Percentiles rank a stretch among this genome's conserved stretches.
Evolutionary conservation across 1,140 invertebrate species (phyloP).

Genomic region (Proctacanthus coquilletti): DNA sequence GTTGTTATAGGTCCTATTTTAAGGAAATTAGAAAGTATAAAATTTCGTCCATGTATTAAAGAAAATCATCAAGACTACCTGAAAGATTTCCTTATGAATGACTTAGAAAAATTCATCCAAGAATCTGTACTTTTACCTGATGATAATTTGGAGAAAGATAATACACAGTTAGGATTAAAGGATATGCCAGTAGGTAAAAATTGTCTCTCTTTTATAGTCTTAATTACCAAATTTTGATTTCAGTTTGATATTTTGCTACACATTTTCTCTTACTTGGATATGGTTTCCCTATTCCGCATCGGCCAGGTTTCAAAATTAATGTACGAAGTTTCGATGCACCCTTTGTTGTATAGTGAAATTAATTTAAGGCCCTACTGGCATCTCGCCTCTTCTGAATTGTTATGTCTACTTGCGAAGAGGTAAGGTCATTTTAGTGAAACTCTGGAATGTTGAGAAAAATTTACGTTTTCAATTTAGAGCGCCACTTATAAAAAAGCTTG

Average conservation of each 20-base stretch:
- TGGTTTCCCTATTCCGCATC: slow-evolving; percentile 56
- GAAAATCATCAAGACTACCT: slow-evolving; percentile 14
- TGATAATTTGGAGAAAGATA: slow-evolving; percentile 1
- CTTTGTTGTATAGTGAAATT: slow-evolving; percentile 58
- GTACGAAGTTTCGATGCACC: slow-evolving; percentile 55
- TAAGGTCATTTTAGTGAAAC: too few relatives aligned
- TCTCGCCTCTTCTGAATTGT: slow-evolving; percentile 35
- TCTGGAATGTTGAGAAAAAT: slow-evolving; percentile 31
- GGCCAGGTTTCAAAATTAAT: slow-evolving; percentile 62
- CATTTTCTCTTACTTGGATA: slow-evolving; percentile 51
- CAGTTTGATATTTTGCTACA: slow-evolving; percentile 35
- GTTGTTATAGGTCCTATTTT: slow-evolving; percentile 17
- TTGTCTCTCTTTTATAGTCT: slow-evolving; percentile 9
- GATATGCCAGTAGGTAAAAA: slow-evolving; percentile 17
- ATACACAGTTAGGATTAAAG: slow-evolving; percentile 7
- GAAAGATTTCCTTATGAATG: slow-evolving; percentile 26
- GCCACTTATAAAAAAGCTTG: slow-evolving; percentile 55
- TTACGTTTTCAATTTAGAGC: too few relatives aligned
- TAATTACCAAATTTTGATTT: slow-evolving; percentile 9
- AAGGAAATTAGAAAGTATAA: slow-evolving; percentile 19
- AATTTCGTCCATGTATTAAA: slow-evolving; percentile 19
- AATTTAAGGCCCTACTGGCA: slow-evolving; percentile 62
- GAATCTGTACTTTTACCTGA: slow-evolving; percentile 1
- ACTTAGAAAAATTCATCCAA: slow-evolving; percentile 26
- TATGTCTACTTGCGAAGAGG: slow-evolving; percentile 21